Base-by-base conservation (phyloP, 2,888 invertebrate species). In the Microplitis deprimator region DNA sequence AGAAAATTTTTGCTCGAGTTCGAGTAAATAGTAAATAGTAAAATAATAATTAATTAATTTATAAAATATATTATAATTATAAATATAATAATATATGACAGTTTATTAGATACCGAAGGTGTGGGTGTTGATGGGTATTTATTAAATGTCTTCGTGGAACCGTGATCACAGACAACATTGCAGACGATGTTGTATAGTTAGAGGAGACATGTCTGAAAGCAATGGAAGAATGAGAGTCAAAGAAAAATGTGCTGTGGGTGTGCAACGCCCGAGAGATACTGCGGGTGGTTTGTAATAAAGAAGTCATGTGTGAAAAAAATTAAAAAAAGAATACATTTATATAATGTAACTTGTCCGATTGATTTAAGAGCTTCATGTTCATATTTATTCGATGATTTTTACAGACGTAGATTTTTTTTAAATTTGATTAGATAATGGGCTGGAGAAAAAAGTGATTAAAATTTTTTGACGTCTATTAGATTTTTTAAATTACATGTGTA, bases 61-160 rank as follows among this genome's bases (percentile, higher is more conserved):
- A 20, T 20, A 20, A 20, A 20, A 20, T 29, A 29, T 29, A 29
- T 20, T 2, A 2, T 20, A 20, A 20, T 20, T 20, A 50, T 50
- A 10, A 50, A 50, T 50, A 10, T 10, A 13, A 50, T 13, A 50
- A 13, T 8, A 13, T 13, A 50, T 50, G 1, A 50, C 3, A 8
- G 4, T 50, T 50, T 50, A 50, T 50, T 50, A 50, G 10, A 50
- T 50, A 50, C 13, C 13, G 8, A 50, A 4, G 13, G 8, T 50
- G 50, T 50, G 76, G 76, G 79, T 75, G 73, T 78, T 76, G 50
- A 76, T 17, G 78, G 76, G 79, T 76, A 77, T 79, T 78, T 79
- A 77, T 76, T 74, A 78, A 78, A 79, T 77, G 65, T 59, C 68
- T 79, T 79, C 78, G 76, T 75, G 76, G 79, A 79, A 79, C 69